Conservation (phyloP, 2,113 vertebrate species). For the Podocnemis expansa region DNA sequence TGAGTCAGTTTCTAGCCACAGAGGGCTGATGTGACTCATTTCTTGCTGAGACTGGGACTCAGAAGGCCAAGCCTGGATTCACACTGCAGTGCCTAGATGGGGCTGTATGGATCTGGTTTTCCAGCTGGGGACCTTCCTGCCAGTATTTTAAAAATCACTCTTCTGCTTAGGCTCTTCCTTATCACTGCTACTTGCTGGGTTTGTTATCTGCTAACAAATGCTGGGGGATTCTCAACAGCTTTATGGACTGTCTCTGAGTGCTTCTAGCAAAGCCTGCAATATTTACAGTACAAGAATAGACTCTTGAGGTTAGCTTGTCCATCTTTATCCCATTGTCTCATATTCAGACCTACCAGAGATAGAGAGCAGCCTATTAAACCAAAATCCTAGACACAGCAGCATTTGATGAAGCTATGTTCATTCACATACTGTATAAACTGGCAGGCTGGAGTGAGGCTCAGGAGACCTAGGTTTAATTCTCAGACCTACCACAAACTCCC, state of each 20-base stretch:
- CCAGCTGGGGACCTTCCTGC: not conserved
- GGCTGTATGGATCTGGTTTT: not conserved
- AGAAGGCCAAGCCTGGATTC: not conserved
- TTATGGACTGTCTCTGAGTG: not conserved
- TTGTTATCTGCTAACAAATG: conserved; percentile 55
- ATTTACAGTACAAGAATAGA: not conserved
- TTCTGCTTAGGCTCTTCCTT: conserved; percentile 31
- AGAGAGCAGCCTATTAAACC: not conserved
- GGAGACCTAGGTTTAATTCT: rapidly evolving
- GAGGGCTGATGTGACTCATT: not conserved
- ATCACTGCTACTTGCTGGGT: conserved; percentile 34
- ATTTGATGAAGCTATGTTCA: not conserved
- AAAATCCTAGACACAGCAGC: not conserved
- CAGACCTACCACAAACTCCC: not conserved
- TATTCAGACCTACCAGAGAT: not conserved
- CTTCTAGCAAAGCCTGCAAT: conserved; percentile 43
- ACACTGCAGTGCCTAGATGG: not conserved
- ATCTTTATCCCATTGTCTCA: not conserved
- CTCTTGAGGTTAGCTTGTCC: rapidly evolving
- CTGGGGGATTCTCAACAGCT: conserved; percentile 46
- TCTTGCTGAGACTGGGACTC: not conserved
- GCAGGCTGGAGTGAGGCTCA: not conserved
- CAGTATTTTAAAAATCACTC: not conserved
- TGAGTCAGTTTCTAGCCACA: not conserved
- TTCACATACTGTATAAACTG: not conserved